phyloP scores from a whole-genome alignment of 2,113 vertebrate genomes.

The Apodemus sylvaticus region DNA sequence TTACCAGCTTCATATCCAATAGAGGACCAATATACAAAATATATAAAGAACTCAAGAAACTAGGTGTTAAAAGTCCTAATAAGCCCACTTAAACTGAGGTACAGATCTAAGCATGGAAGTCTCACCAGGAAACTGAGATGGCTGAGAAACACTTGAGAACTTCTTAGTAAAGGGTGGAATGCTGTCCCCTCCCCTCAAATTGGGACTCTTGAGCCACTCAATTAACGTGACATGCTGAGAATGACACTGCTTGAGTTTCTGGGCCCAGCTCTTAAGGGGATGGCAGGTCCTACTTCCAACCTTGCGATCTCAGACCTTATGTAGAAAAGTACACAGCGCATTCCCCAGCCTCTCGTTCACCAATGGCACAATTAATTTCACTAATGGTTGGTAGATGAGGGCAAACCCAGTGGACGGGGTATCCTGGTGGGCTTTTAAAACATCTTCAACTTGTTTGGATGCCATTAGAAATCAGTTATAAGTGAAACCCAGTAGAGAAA shows the following conservation, averaged over 20 bases:
- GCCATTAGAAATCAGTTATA: neutral
- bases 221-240: neutral
- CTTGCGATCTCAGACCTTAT: neutral
- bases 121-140: neutral
- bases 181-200: neutral
- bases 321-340: neutral
- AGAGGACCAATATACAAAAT: neutral
- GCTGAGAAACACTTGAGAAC: neutral
- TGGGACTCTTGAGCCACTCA: neutral
- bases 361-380: neutral
- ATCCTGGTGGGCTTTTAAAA: neutral
- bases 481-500: neutral
- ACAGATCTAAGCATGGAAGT: neutral
- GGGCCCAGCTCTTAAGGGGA: neutral
- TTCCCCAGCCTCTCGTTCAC: neutral
- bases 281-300: neutral
- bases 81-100: neutral
- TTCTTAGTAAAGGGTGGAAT: neutral
- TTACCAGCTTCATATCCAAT: neutral
- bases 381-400: neutral
- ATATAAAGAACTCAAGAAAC: neutral
- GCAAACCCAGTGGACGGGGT: neutral
- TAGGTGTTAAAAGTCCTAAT: neutral
- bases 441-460: neutral
- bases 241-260: fast-evolving